Conservation (phyloP, 2,888 invertebrate genomes). For the Cosmia pyralina region DNA sequence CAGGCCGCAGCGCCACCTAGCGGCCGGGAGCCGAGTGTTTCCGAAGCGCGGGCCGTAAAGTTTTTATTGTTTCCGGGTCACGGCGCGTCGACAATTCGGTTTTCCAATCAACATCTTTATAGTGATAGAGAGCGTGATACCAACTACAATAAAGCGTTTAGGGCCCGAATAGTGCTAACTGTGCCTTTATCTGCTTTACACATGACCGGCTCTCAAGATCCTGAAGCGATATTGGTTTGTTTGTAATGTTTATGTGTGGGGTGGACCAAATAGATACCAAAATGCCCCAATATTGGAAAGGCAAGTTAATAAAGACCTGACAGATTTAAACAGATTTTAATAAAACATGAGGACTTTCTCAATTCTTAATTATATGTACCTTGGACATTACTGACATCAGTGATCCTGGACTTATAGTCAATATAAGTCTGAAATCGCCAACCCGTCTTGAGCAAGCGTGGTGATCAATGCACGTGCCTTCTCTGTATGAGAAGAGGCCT, state of each 20-base stretch:
- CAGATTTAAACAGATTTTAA: not conserved
- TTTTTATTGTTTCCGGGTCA: conserved; percentile 87
- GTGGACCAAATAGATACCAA: conserved; percentile 6
- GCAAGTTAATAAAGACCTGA: not conserved
- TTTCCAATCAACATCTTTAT: conserved; percentile 85
- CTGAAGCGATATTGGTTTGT: conserved; percentile 32
- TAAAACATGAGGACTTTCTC: no score
- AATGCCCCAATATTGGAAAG: not conserved
- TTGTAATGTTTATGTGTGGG: conserved; percentile 18
- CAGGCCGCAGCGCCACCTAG: conserved; percentile 62
- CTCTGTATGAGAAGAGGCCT: no score
- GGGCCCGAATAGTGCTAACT: conserved; percentile 48
- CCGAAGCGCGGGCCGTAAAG: conserved; percentile 79
- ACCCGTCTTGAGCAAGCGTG: no score
- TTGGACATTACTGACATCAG: no score
- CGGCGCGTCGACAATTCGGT: conserved; percentile 80
- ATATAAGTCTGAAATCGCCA: no score
- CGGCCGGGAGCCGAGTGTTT: conserved; percentile 60
- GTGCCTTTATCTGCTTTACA: conserved; percentile 46
- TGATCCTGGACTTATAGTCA: no score
- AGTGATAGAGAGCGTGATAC: conserved; percentile 75
- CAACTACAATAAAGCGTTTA: conserved; percentile 67
- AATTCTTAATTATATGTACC: no score
- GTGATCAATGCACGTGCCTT: no score
- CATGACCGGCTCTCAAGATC: conserved; percentile 35